Base-by-base conservation (phyloP, 2,888 invertebrate species). In the Xylota segnis region DNA sequence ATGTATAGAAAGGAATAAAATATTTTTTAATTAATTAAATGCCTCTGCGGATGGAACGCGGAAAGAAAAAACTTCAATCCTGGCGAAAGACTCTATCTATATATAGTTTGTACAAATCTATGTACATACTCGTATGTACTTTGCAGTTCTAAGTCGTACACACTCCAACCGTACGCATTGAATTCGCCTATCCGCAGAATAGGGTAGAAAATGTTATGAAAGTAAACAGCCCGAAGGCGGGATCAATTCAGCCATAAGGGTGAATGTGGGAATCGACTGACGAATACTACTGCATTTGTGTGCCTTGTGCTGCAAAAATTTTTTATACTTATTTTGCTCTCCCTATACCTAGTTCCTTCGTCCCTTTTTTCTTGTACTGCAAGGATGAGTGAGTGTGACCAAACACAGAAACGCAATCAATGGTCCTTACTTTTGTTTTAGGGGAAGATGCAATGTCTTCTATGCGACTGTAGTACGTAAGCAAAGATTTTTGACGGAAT, bases 151-250 rank as follows among this genome's bases (percentile, higher is more conserved):
- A 0, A 50, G 18, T n/a, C 32, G 9, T 27, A 65, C 37, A 47
- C 63, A 75, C 34, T 4, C 16, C 23, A 9, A 23, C 6, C 9
- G 34, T 14, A 18, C 43, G 27, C 43, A 74, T 18, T 54, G 58
- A 40, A 61, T 59, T 52, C 58, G 52, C 47, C 61, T 79, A 63
- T 71, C 16, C 29, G 37, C 16, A 58, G 65, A 65, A 70, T 47
- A 66, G 83, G 83, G 79, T 79, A 68, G 68, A 18, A 84, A 84
- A 81, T 84, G 77, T 77, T 82, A 59, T 58, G 66, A 82, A 77
- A 84, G 84, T 81, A 87, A 87, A 87, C 59, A 87, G 81, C 84
- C 87, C 27, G 81, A 77, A 71, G 87, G 87, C 81, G 87, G 87
- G 87, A 79, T 87, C 84, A 84, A 70, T 86, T 74, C 27, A 54